These are phyloP conservation scores for Allolobophora icterica DNA, from an alignment of 2,888 invertebrate species.

Conservation along the genomic window DNA sequence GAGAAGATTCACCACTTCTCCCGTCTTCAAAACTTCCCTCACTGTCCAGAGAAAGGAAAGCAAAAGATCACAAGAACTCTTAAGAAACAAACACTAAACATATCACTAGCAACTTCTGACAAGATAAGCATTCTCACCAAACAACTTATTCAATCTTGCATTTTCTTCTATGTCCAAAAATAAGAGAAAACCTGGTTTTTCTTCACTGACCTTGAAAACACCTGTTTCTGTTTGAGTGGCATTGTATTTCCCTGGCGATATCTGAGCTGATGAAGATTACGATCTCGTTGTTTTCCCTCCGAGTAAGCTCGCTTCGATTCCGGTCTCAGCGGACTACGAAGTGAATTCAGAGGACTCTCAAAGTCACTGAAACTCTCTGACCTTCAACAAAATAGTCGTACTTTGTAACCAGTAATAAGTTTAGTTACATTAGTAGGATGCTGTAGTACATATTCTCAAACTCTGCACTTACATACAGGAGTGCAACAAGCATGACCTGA, in stretches of 20 bases:
- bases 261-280: background rate
- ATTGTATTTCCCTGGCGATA: background rate
- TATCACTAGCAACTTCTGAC: background rate
- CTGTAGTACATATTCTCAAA: too few relatives aligned
- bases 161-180: background rate
- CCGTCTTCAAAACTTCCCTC: background rate
- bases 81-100: background rate
- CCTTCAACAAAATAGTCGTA: background rate
- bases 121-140: background rate
- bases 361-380: conserved; percentile 5
- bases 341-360: conserved; percentile 30
- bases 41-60: background rate
- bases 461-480: too few relatives aligned
- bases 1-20: conserved; percentile 1
- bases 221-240: background rate
- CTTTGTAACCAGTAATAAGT: background rate
- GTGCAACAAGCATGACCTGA: too few relatives aligned
- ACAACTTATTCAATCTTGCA: background rate
- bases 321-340: conserved; percentile 30
- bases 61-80: background rate
- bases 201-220: background rate
- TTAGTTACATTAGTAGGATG: too few relatives aligned
- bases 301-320: conserved; percentile 7
- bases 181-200: background rate
- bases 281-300: background rate